Evolutionary conservation across 1,140 invertebrate genomes (phyloP), one percentile per base, ranked within the genome.

Genomic region (Drosophila ficusphila): DNA sequence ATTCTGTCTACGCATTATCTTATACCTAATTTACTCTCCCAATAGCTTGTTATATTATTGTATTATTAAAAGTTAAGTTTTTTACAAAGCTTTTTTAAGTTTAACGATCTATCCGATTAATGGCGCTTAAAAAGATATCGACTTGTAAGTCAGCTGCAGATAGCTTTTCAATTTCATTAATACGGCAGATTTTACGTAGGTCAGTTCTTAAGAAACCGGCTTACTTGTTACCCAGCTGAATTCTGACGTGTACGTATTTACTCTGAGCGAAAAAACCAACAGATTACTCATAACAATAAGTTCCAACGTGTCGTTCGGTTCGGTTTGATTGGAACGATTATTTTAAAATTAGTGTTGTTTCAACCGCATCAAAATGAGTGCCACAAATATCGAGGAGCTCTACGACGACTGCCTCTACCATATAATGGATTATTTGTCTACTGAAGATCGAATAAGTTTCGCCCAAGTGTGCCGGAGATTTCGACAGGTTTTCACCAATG

Each of bases 221-320:
- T n/a, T n/a, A n/a, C n/a, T n/a, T n/a, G n/a, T n/a, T n/a, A n/a
- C n/a, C n/a, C n/a, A n/a, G n/a, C n/a, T n/a, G n/a, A n/a, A n/a
- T n/a, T n/a, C n/a, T n/a, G n/a, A n/a, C n/a, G 16, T 42, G 29
- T 25, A 51, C 46, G 39, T 81, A 58, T 58, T 60, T 76, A 44
- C 58, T 61, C 62, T 49, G 7, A 3, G 11, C 2, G 41, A 4
- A 25, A 44, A 56, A 25, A 58, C 3, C 29, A 21, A n/a, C 4
- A 49, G 31, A 67, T 86, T 85, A 79, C 51, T 79, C 75, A 83
- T 65, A 19, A 16, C 25, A 12, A 14, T 11, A 14, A 33, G 38
- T 31, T 29, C 7, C 34, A 49, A 82, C 68, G 79, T 77, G 62
- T 73, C 53, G 27, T 69, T 19, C 21, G 38, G 18, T 53, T 21